phyloP scores from a whole-genome alignment of 2,113 vertebrate genomes.

The Thinocorus orbignyianus region DNA sequence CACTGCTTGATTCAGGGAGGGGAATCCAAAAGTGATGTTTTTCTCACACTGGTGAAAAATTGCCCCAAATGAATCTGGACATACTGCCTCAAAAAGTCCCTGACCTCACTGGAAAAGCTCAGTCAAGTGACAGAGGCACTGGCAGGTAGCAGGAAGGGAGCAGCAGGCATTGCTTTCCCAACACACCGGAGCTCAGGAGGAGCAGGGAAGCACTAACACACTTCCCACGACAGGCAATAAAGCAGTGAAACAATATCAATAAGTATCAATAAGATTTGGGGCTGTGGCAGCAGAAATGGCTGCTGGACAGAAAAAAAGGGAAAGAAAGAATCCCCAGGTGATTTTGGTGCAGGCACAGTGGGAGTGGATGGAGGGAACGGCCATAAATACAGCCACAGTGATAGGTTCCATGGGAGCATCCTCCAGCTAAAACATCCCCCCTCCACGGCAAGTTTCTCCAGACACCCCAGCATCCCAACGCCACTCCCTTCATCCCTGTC shows the following conservation, averaged over 20 bases:
- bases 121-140: not conserved
- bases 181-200: fast-evolving
- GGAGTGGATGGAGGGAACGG: not conserved
- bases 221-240: not conserved
- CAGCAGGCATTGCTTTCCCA: not conserved
- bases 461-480: fast-evolving
- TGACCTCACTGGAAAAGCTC: not conserved
- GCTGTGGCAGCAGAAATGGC: not conserved
- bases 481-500: not conserved
- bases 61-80: not conserved
- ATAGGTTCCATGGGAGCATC: fast-evolving
- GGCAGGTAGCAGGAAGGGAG: not conserved
- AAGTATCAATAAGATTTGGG: not conserved
- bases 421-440: not conserved
- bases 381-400: not conserved
- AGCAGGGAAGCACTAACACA: fast-evolving
- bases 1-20: not conserved
- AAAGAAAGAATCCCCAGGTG: not conserved
- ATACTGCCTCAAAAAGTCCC: not conserved
- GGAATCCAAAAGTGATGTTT: not conserved
- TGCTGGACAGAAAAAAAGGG: not conserved
- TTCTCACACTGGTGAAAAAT: not conserved
- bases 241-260: fast-evolving
- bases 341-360: fast-evolving
- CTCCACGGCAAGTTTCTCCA: not conserved